phyloP scores from a whole-genome alignment of 2,888 invertebrate species.

The Erebia aethiops region DNA sequence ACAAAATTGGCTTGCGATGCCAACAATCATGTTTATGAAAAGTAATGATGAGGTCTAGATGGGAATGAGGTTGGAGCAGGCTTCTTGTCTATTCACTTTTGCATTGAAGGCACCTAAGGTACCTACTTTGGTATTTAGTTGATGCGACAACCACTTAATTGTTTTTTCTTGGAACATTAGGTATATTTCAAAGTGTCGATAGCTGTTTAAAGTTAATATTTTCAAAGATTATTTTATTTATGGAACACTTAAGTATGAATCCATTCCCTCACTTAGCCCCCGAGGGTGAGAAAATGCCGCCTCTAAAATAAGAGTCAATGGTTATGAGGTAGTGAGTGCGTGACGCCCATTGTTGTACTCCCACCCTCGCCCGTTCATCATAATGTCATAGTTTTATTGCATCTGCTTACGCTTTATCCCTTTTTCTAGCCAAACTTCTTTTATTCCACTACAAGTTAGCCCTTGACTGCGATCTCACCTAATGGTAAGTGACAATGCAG shows the following conservation, averaged over 20 bases:
- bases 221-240: conserved; percentile 6
- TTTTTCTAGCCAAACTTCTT: conserved; percentile 41
- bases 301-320: conserved; percentile 67
- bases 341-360: conserved; percentile 66
- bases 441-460: no score
- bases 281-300: conserved; percentile 51
- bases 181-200: background rate
- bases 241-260: background rate
- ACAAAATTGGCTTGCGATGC: no score
- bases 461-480: no score
- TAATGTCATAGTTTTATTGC: conserved; percentile 55
- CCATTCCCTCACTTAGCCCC: conserved; percentile 39
- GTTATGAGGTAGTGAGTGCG: conserved; percentile 72
- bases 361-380: conserved; percentile 57
- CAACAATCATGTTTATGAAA: no score
- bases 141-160: no score
- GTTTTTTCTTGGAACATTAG: no score
- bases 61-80: no score
- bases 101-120: no score
- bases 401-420: conserved; percentile 51
- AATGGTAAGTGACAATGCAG: no score
- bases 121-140: no score
- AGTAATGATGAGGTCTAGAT: no score
- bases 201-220: background rate
- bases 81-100: no score